Evolutionary conservation across 2,888 invertebrate species (phyloP).

Genomic region (Stenchaetothrips biformis): DNA sequence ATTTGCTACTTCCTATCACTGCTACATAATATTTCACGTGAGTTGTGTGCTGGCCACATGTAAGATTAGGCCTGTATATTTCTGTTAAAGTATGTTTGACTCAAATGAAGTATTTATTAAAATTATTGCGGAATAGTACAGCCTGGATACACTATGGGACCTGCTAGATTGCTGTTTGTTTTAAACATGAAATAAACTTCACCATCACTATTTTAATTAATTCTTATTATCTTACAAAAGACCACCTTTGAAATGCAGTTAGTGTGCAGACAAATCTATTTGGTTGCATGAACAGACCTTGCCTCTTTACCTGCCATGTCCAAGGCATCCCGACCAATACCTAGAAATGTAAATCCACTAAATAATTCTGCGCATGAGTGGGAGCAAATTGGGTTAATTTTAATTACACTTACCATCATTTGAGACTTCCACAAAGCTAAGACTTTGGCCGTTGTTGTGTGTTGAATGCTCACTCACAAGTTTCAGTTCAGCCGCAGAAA

Average conservation of each 20-base stretch:
- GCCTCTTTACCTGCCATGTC: conserved; percentile 42
- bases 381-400: not conserved
- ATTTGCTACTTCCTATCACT: not conserved
- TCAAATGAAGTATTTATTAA: not conserved
- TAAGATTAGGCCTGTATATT: not conserved
- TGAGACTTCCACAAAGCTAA: conserved; percentile 48
- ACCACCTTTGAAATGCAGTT: not conserved
- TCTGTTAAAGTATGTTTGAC: not conserved
- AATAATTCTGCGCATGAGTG: not conserved
- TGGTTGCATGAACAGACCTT: conserved; percentile 38
- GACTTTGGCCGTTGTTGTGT: conserved; percentile 44
- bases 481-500: conserved; percentile 48
- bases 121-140: not conserved
- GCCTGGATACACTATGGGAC: not conserved
- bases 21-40: not conserved
- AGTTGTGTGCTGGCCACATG: not conserved
- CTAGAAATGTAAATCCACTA: not conserved
- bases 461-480: conserved; percentile 49
- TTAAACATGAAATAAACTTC: conserved; percentile 29
- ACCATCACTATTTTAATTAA: conserved; percentile 25
- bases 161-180: conserved; percentile 30
- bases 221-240: not conserved
- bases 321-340: conserved; percentile 40
- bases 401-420: conserved; percentile 42
- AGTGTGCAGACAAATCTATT: not conserved